Evolutionary conservation across 92 coral and sea anemone species (phyloP), one percentile per base, ranked within the genome.

Genomic region (Umimayanthus chanpuru): DNA sequence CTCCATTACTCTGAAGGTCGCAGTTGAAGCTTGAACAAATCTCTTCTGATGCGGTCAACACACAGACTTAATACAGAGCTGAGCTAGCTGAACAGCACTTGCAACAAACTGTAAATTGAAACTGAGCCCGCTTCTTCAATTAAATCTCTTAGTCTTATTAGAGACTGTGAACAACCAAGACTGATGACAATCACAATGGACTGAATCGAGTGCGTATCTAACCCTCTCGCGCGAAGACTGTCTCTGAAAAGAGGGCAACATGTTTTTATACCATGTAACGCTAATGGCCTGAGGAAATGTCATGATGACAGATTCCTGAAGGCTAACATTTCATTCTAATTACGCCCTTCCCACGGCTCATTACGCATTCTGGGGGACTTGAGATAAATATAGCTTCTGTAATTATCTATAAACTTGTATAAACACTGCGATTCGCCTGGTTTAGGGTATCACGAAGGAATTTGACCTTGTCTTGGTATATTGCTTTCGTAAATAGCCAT

Each of bases 261-360:
- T 80, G 30, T 18, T 80, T 80, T 80, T 80, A 80, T 80, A 80
- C 70, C 38, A 61, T n/a, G 72, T 58, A 80, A 80, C 84, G 5
- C 84, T 30, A 80, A 80, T 36, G 47, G 84, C 84, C 84, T 10
- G 14, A 56, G 84, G 84, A 55, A 23, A 55, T 80, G 84, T 55
- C 84, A 80, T 58, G 84, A 80, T 80, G 84, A 80, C 72, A 80
- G 84, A 80, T 56, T 55, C 44, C 71, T 80, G 70, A 56, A 56
- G 40, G 44, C 41, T 32, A 55, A 53, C 83, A 53, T 79, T 79
- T 79, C 65, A 77, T 77, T 77, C 81, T 40, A 43, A 44, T 14
- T 40, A 49, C 68, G 32, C 84, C 40, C 84, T 80, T 80, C 84
- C 84, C 67, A 80, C 72, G 71, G 84, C 14, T 28, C 84, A 80